Conservation (phyloP, 2,888 invertebrate genomes). For the Amblyjoppa fuscipennis region DNA sequence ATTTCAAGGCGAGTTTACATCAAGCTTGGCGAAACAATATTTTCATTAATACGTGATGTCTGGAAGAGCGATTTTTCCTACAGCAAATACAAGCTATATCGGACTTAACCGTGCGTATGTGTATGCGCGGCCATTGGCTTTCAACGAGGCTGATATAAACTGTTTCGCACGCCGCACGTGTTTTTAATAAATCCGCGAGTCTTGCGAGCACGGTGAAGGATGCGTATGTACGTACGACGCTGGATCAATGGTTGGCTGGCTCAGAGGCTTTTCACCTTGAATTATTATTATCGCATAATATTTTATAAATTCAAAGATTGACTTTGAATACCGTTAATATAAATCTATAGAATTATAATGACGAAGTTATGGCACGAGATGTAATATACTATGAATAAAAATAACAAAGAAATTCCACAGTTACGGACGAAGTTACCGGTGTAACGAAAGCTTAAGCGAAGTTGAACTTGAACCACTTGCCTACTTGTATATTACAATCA, state of each 20-base stretch:
- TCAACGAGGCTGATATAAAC: constrained; percentile 25
- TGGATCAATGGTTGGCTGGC: constrained; percentile 4
- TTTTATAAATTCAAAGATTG: too few relatives aligned
- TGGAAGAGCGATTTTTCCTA: constrained; percentile 31
- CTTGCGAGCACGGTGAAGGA: constrained; percentile 33
- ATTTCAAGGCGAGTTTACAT: constrained; percentile 37
- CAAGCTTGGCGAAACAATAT: constrained; percentile 50
- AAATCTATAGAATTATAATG: too few relatives aligned
- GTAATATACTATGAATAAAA: too few relatives aligned
- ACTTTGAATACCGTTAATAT: too few relatives aligned
- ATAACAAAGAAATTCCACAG: too few relatives aligned
- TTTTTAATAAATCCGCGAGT: constrained; percentile 60
- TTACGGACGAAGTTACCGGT: too few relatives aligned
- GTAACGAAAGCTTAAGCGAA: too few relatives aligned
- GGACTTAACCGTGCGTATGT: not conserved
- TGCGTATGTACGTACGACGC: constrained; percentile 46
- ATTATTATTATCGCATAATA: not conserved
- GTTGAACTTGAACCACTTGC: too few relatives aligned
- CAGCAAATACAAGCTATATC: not conserved
- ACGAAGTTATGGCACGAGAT: too few relatives aligned
- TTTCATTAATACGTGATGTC: constrained; percentile 56
- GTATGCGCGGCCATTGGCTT: constrained; percentile 14
- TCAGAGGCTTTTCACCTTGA: constrained; percentile 2
- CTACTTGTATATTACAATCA: too few relatives aligned
- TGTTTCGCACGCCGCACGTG: constrained; percentile 57